These are phyloP conservation scores for Pollicipes pollicipes DNA, from an alignment of 1,140 invertebrate species.

Conservation along the genomic window DNA sequence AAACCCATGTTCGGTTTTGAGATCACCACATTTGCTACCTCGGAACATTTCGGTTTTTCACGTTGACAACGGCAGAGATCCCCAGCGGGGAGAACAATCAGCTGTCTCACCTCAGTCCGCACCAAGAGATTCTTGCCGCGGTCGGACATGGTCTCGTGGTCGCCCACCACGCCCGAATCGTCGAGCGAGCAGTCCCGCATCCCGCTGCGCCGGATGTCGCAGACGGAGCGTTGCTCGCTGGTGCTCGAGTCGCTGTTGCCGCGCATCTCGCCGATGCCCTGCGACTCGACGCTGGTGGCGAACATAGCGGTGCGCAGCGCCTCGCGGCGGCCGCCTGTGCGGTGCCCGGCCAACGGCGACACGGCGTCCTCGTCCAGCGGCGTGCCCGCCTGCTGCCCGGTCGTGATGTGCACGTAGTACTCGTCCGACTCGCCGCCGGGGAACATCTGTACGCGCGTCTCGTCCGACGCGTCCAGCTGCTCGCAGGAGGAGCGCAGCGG, in stretches of 20 bases:
- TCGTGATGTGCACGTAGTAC: slow-evolving; percentile 2
- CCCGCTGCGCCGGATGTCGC: neutral
- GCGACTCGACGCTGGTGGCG: slow-evolving; percentile 1
- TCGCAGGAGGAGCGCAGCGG: slow-evolving; percentile 5
- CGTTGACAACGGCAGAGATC: too few species aligned
- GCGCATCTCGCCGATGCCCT: neutral
- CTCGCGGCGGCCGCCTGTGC: slow-evolving; percentile 19
- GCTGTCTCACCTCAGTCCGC: slow-evolving; percentile 8
- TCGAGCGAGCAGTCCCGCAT: slow-evolving; percentile 40
- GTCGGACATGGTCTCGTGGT: slow-evolving; percentile 15
- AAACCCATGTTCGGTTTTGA: too few species aligned
- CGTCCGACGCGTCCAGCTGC: neutral
- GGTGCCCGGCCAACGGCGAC: slow-evolving; percentile 33
- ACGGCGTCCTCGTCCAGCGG: neutral
- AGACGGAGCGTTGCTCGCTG: neutral
- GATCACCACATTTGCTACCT: too few species aligned
- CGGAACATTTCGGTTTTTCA: too few species aligned
- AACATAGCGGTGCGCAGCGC: neutral
- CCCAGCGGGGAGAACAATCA: too few species aligned
- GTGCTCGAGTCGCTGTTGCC: neutral
- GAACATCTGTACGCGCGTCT: neutral
- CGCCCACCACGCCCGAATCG: slow-evolving; percentile 55
- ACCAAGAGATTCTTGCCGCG: slow-evolving; percentile 15
- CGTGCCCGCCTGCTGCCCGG: neutral
- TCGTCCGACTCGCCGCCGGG: neutral